These are phyloP conservation scores for Rhinatrema bivittatum DNA, from an alignment of 2,797 vertebrate species.

Conservation along the genomic window DNA sequence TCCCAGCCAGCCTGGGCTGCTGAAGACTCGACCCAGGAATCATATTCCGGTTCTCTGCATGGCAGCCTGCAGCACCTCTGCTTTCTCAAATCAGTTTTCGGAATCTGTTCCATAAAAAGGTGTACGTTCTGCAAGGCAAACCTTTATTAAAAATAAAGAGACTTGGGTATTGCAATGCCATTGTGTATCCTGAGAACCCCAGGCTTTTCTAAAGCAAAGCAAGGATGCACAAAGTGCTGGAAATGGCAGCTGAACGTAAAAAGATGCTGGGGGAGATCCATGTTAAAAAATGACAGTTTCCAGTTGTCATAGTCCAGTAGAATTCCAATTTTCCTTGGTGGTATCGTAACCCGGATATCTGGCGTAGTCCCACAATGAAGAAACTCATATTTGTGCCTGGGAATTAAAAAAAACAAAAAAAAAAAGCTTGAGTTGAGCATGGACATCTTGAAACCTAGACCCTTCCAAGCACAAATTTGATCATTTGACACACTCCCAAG, in stretches of 20 bases:
- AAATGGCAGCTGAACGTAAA: conserved; percentile 70
- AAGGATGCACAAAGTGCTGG: conserved; percentile 72
- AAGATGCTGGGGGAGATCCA: conserved; percentile 74
- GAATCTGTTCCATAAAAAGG: too few species aligned
- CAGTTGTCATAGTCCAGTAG: conserved; percentile 73
- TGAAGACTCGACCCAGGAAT: too few species aligned
- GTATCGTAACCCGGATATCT: conserved; percentile 78
- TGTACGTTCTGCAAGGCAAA: too few species aligned
- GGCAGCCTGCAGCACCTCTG: too few species aligned
- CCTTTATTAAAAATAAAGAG: too few species aligned
- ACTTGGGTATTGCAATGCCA: conserved; percentile 54
- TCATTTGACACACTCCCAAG: too few species aligned
- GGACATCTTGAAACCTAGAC: too few species aligned
- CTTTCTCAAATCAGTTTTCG: too few species aligned
- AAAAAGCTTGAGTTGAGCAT: conserved; percentile 1
- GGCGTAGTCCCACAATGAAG: conserved; percentile 76
- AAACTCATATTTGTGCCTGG: conserved; percentile 85
- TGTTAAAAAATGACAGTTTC: conserved; percentile 81
- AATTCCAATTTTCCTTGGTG: conserved; percentile 71
- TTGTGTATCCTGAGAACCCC: conserved; percentile 69
- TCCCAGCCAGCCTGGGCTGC: too few species aligned
- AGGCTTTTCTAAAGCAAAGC: conserved; percentile 81
- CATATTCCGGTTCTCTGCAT: too few species aligned
- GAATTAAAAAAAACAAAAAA: too few species aligned
- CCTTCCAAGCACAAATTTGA: too few species aligned